Evolutionary conservation across 2,797 vertebrate genomes (phyloP).

Genomic region (Neosalanx taihuensis): DNA sequence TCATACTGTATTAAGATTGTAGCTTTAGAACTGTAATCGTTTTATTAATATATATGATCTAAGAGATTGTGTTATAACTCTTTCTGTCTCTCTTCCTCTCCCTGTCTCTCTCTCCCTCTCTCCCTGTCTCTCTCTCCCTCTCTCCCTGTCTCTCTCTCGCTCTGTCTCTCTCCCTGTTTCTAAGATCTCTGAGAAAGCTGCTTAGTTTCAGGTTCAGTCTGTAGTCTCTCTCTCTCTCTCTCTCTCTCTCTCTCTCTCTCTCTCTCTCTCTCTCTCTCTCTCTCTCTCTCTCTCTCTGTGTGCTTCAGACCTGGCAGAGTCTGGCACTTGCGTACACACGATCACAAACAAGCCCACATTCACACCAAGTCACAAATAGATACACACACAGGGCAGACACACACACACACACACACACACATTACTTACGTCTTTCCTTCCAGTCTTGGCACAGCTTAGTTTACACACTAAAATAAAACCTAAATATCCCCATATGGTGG

Average conservation of each 20-base stretch:
- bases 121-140: neutral
- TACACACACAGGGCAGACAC: too few relatives aligned
- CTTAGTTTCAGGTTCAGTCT: conserved; percentile 23
- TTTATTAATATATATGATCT: too few relatives aligned
- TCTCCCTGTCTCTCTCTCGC: too few relatives aligned
- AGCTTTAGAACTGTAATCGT: too few relatives aligned
- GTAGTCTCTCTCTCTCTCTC: neutral
- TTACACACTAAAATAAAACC: conserved; percentile 53
- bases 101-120: neutral
- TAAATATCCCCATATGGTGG: conserved; percentile 45
- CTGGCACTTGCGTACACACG: neutral
- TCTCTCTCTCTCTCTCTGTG: neutral
- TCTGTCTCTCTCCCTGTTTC: too few relatives aligned
- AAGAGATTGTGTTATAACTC: too few relatives aligned
- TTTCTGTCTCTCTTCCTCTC: neutral
- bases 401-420: too few relatives aligned
- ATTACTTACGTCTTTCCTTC: conserved; percentile 21
- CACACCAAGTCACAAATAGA: too few relatives aligned
- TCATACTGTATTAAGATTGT: too few relatives aligned
- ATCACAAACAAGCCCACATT: too few relatives aligned
- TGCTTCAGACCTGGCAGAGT: neutral
- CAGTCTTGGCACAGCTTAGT: conserved; percentile 32
- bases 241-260: too few relatives aligned
- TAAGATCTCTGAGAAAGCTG: neutral
- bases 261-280: too few relatives aligned